phyloP scores from a whole-genome alignment of 2,113 vertebrate species.

The Acanthochromis polyacanthus region DNA sequence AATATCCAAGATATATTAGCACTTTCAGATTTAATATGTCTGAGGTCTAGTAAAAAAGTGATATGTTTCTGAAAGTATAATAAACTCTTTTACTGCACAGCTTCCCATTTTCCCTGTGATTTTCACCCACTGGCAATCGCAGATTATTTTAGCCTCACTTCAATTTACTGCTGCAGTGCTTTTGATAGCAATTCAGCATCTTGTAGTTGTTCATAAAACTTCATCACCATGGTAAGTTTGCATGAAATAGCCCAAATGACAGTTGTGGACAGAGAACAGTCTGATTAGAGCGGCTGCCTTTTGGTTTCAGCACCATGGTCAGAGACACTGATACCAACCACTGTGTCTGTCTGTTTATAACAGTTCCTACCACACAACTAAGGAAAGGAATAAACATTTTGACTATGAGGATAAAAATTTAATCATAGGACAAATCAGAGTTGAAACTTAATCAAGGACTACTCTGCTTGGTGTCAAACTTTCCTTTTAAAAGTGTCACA shows the following conservation, averaged over 20 bases:
- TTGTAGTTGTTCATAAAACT: slow-evolving; percentile 5
- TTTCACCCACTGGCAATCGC: slow-evolving; percentile 13
- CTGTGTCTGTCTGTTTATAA: not conserved
- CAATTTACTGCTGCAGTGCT: slow-evolving; percentile 20
- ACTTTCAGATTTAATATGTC: slow-evolving; percentile 14
- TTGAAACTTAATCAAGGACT: not conserved
- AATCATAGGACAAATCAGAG: slow-evolving; percentile 5
- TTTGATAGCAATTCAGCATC: slow-evolving; percentile 4
- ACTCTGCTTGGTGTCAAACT: not conserved
- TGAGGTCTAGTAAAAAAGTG: not conserved
- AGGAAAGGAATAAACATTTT: not conserved
- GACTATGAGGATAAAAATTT: slow-evolving; percentile 1
- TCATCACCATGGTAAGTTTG: not conserved
- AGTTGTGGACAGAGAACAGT: not conserved
- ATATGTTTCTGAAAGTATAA: not conserved
- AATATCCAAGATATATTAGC: slow-evolving; percentile 38
- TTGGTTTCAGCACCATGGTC: slow-evolving; percentile 82
- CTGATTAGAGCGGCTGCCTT: not conserved
- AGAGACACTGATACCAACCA: slow-evolving; percentile 62
- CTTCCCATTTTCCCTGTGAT: slow-evolving; percentile 6
- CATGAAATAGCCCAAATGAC: not conserved
- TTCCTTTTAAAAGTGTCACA: not conserved
- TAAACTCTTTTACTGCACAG: slow-evolving; percentile 5
- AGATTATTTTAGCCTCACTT: not conserved
- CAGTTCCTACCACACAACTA: not conserved